Evolutionary conservation across 2,113 vertebrate genomes (phyloP).

Genomic region (Apus apus): DNA sequence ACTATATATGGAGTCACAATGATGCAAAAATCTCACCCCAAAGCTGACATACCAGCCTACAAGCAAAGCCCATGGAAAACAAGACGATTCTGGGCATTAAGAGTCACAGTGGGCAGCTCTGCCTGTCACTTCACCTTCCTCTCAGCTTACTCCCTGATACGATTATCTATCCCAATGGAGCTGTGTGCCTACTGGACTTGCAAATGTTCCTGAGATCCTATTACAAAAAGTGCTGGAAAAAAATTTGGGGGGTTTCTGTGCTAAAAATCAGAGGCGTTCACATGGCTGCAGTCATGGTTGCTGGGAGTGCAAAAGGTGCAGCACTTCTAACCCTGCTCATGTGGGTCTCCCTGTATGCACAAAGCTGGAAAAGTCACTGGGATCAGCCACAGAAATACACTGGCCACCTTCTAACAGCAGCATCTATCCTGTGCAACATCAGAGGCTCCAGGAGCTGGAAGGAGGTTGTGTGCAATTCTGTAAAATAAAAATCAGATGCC

Average conservation of each 20-base stretch:
- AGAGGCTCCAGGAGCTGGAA: not conserved
- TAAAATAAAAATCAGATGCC: not conserved
- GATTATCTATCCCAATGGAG: not conserved
- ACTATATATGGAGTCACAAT: not conserved
- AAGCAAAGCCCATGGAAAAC: not conserved
- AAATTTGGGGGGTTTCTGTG: not conserved
- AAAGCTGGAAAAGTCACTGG: not conserved
- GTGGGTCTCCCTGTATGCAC: not conserved
- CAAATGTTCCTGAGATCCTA: conserved; percentile 5
- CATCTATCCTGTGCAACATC: not conserved
- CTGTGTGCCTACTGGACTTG: not conserved
- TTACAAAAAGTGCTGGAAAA: not conserved
- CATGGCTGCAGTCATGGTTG: not conserved
- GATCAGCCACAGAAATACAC: not conserved
- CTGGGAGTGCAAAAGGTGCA: not conserved
- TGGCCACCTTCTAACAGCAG: not conserved
- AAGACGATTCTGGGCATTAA: not conserved
- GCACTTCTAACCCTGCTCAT: not conserved
- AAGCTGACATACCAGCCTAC: not conserved
- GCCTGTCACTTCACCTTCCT: conserved; percentile 23
- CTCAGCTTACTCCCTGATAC: not conserved
- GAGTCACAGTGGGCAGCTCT: not conserved
- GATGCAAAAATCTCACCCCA: not conserved
- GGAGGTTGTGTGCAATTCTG: not conserved
- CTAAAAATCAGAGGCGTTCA: not conserved